Base-by-base conservation (phyloP, 1,140 invertebrate genomes). In the Listronotus oregonensis region DNA sequence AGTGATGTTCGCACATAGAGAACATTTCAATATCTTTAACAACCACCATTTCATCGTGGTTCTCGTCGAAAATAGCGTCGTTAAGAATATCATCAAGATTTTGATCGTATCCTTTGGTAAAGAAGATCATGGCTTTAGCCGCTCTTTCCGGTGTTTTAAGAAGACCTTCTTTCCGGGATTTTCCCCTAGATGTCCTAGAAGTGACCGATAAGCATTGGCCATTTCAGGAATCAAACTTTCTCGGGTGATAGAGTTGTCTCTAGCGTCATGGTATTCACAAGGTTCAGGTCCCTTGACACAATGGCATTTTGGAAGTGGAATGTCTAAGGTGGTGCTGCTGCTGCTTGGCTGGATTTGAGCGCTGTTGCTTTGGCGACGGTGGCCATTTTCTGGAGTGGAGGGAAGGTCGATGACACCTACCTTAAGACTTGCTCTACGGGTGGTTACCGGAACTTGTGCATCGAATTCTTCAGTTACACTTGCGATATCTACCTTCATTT, bases 21-120 rank as follows among this genome's bases (percentile, higher is more conserved):
- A 99, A 99, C 95, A 99, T 98, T 82, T 99, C 97, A 64, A 99
- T 99, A 78, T 99, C 96, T 78, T 98, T 98, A 0, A 99, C 97
- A 5, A 99, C 95, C 0, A 99, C 97, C 96, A 99, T 93, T 80
- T 99, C 97, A 78, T 99, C 97, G 75, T 98, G 96, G 79, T 99
- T 95, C 79, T 99, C 97, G 76, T 98, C 94, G 79, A 99, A 99
- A 47, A 99, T 90, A 0, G 96, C 97, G 67, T 96, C 95, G 77
- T 98, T 98, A 4, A 99, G 82, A 0, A 98, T 89, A 77, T 99
- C 58, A 32, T 61, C 46, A 3, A 61, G 18, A 51, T 31, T 51
- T 40, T 61, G 46, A 18, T 37, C 15, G 17, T 61, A 61, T 37
- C 58, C 58, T 61, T 61, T 61, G 3, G 58, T 61, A 27, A 61